Evolutionary conservation across 1,140 invertebrate genomes (phyloP), one percentile per base, ranked within the genome.

Genomic region (Anoplophora glabripennis): DNA sequence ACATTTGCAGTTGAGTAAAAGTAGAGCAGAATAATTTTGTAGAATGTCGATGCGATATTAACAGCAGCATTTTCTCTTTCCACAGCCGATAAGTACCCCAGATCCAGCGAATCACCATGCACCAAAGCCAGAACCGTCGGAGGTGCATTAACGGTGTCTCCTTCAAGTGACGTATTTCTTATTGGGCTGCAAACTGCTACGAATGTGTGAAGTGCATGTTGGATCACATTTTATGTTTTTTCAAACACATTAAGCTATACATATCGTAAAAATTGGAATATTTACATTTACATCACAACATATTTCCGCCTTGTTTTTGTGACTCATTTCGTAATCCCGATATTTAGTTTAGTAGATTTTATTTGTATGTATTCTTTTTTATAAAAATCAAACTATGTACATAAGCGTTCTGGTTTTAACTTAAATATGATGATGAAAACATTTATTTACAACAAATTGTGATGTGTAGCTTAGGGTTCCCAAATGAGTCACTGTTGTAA

Each of bases 81-180:
- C 75, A 4, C 78, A 84, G 83, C 82, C 83, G 62, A 78, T 85
- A 72, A 84, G 80, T 77, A 81, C 82, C 59, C 80, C 81, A 66
- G 84, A 85, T 72, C 80, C 80, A 72, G 81, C 82, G 61, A 85
- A 85, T 72, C 84, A 84, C 73, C 82, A 83, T 74, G 77, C 83
- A 71, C 77, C 72, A 48, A 83, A 85, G 74, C 81, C 83, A 64
- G 83, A 85, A 75, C 75, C 77, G 52, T 80, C 79, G 42, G 80
- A 80, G 65, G 77, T 79, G 61, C 78, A 79, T 73, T 80, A 78
- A 78, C 76, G 54, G 14, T 48, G 44, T 47, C 35, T 56, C 54
- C 36, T 34, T 40, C 17, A 56, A 56, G 37, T 36, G 36, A 45
- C 37, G 35, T 40, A 12, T 56, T 56, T 56, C 54, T 38, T 47